phyloP scores from a whole-genome alignment of 2,888 invertebrate species.

The Rapana venosa region DNA sequence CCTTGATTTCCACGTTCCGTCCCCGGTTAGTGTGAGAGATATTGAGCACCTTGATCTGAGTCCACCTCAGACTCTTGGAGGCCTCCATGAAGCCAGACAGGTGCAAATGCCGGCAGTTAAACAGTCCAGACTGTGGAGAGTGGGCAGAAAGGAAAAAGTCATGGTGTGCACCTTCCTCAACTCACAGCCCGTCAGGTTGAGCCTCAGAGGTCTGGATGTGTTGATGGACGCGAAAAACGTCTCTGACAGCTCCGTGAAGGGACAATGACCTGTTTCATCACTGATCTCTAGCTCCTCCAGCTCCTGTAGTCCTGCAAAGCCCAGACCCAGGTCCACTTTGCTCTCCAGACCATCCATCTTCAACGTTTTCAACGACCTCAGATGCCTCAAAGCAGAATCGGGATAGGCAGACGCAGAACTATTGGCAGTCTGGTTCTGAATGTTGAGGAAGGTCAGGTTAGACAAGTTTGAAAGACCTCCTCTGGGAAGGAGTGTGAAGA shows the following conservation, averaged over 20 bases:
- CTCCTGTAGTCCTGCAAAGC: background rate
- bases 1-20: background rate
- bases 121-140: constrained; percentile 21
- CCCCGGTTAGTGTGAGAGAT: constrained; percentile 12
- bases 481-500: background rate
- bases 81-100: constrained; percentile 16
- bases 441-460: background rate
- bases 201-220: constrained; percentile 9
- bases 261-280: constrained; percentile 14
- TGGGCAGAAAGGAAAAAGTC: constrained; percentile 26
- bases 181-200: constrained; percentile 13
- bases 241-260: constrained; percentile 10
- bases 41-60: constrained; percentile 21
- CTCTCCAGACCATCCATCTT: constrained; percentile 25
- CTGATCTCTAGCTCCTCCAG: constrained; percentile 32
- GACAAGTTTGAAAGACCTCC: constrained; percentile 7
- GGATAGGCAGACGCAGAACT: background rate
- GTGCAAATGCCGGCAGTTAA: background rate
- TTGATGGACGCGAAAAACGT: constrained; percentile 9
- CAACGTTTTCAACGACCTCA: constrained; percentile 7
- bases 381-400: background rate
- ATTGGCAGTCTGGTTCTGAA: background rate
- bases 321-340: constrained; percentile 19
- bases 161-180: background rate
- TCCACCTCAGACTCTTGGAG: constrained; percentile 12